A percentile compares a stretch with the other conserved stretches of the same genome.
Evolutionary conservation across 2,113 vertebrate genomes (phyloP).

Genomic region (Hyaena hyaena): DNA sequence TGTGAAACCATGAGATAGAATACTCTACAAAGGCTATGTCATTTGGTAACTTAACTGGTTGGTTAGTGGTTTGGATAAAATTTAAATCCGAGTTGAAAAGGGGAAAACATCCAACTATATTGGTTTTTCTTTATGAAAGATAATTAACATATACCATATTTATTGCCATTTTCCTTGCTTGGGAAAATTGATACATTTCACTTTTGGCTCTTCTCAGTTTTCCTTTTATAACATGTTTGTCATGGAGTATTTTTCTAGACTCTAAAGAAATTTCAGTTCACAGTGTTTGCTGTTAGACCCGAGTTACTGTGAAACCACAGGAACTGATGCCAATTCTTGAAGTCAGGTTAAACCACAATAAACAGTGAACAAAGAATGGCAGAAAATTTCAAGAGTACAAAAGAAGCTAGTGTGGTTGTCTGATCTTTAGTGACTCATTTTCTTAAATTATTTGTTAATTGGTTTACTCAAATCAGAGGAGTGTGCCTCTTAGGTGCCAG

Average conservation of each 20-base stretch:
- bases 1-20: neutral
- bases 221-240: slow-evolving; percentile 17
- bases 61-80: slow-evolving; percentile 21
- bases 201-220: neutral
- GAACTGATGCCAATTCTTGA: neutral
- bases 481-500: neutral
- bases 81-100: neutral
- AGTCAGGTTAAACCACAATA: slow-evolving; percentile 31
- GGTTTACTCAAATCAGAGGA: neutral
- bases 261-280: neutral
- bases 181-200: neutral
- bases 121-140: neutral
- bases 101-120: neutral
- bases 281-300: neutral
- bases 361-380: neutral
- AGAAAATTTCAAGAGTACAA: neutral
- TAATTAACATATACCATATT: neutral
- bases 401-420: neutral
- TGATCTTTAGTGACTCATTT: neutral
- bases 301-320: neutral
- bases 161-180: neutral
- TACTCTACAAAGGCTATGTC: neutral
- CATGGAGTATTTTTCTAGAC: neutral
- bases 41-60: neutral
- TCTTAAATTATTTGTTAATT: neutral